Evolutionary conservation across 2,888 invertebrate species (phyloP), one percentile per base, ranked within the genome.

Genomic region (Dione juno): DNA sequence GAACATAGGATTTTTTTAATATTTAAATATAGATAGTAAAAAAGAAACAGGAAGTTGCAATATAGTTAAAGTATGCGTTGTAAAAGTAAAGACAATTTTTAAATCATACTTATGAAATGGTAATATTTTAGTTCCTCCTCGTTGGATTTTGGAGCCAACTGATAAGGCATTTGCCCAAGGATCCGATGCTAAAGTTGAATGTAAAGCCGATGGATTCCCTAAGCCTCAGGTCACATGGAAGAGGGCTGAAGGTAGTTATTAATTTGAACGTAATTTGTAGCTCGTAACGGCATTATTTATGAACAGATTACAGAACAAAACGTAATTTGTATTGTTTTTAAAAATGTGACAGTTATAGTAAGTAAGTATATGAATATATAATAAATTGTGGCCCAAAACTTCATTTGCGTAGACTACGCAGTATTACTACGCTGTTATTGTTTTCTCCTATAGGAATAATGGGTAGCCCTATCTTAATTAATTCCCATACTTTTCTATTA

Each of bases 131-230:
- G 98, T 98, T 84, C 98, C 98, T 82, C 98, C 98, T 76, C 97
- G 98, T 90, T 98, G 98, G 98, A 98, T 98, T 90, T 94, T 98
- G 83, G 98, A 98, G 90, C 98, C 98, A 68, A 97, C 97, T 84
- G 98, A 98, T 88, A 97, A 98, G 94, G 98, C 98, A 82, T 98
- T 98, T 92, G 98, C 98, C 77, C 98, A 98, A 93, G 98, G 98
- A 78, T 97, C 97, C 79, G 97, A 98, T 89, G 98, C 98, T 78
- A 96, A 97, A 87, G 97, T 98, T 82, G 98, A 98, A 94, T 98
- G 98, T 92, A 98, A 98, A 94, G 97, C 98, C 88, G 98, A 98
- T 93, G 98, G 98, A 81, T 98, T 98, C 94, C 98, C 98, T 74
- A 97, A 97, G 94, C 98, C 98, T 77, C 96, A 97, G 85, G 97